A percentile compares a stretch with the other conserved stretches of the same genome.
Evolutionary conservation across 2,797 vertebrate genomes (phyloP).

Genomic region (Antennarius maculatus): DNA sequence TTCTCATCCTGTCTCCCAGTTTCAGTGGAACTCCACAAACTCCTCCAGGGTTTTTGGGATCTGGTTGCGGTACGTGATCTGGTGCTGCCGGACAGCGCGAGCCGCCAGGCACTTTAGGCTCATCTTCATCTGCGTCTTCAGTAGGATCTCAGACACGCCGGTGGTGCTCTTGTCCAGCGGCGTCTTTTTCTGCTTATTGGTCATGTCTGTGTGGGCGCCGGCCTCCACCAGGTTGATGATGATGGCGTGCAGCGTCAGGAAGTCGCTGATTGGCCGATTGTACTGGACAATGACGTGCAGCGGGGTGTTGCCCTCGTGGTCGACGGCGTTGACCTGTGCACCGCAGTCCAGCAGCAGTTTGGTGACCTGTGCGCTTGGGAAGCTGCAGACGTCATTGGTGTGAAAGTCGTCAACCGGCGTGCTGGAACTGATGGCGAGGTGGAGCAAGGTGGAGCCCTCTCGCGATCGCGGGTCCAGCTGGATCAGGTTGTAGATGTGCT

Average conservation of each 20-base stretch:
- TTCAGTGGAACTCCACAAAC: constrained; percentile 96
- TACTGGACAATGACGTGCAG: constrained; percentile 98
- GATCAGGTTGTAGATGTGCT: constrained; percentile 94
- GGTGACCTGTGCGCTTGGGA: constrained; percentile 93
- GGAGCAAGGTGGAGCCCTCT: constrained; percentile 89
- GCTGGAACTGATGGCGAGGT: constrained; percentile 93
- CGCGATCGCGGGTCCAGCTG: constrained; percentile 92
- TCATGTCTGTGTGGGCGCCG: constrained; percentile 97
- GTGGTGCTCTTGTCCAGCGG: constrained; percentile 97
- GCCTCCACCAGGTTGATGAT: constrained; percentile 97
- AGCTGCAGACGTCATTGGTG: constrained; percentile 97
- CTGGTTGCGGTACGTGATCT: constrained; percentile 94
- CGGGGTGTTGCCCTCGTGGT: constrained; percentile 93
- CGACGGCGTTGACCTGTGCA: constrained; percentile 90
- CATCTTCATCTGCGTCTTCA: constrained; percentile 99
- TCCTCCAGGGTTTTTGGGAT: constrained; percentile 97
- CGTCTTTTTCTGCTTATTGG: constrained; percentile 97
- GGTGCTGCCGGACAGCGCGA: constrained; percentile 91
- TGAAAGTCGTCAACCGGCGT: constrained; percentile 98
- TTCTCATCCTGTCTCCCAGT: neutral
- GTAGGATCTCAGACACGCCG: constrained; percentile 95
- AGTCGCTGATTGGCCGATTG: constrained; percentile 98
- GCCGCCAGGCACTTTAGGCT: constrained; percentile 99
- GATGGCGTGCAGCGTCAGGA: constrained; percentile 96
- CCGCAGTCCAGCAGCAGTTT: constrained; percentile 96